Evolutionary conservation across 2,113 vertebrate genomes (phyloP).

Genomic region (Pleuronectes platessa): DNA sequence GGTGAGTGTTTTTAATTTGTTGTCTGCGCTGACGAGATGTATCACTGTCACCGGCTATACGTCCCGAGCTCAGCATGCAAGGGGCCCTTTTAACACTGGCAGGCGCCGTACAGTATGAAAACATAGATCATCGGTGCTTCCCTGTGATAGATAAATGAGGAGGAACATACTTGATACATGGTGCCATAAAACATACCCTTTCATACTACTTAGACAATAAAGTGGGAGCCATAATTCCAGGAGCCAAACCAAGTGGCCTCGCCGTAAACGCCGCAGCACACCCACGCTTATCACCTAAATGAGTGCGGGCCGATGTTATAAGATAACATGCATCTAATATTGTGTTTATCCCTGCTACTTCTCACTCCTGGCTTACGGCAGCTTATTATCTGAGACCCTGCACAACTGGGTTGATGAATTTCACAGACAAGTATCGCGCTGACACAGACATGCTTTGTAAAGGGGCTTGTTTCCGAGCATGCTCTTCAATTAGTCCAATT

Average conservation of each 20-base stretch:
- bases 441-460: constrained; percentile 69
- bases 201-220: constrained; percentile 4
- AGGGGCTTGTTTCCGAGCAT: constrained; percentile 67
- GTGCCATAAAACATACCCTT: constrained; percentile 4
- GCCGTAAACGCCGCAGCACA: background rate
- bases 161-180: constrained; percentile 20
- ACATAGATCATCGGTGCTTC: constrained; percentile 25
- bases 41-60: constrained; percentile 58
- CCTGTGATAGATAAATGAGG: constrained; percentile 37
- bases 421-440: constrained; percentile 63
- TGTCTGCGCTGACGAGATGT: constrained; percentile 61
- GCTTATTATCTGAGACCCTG: constrained; percentile 56
- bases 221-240: constrained; percentile 15
- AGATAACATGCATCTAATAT: constrained; percentile 42
- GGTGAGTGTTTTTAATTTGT: constrained; percentile 74
- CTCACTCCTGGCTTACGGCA: constrained; percentile 45
- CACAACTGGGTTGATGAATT: constrained; percentile 67
- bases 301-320: constrained; percentile 38
- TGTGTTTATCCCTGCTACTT: constrained; percentile 51
- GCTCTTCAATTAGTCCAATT: constrained; percentile 83
- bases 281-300: constrained; percentile 40
- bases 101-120: constrained; percentile 21
- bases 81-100: constrained; percentile 42
- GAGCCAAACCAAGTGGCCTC: constrained; percentile 8
- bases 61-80: constrained; percentile 24